These are phyloP conservation scores for Drosophila eugracilis DNA, from an alignment of 1,140 invertebrate genomes.

Conservation along the genomic window DNA sequence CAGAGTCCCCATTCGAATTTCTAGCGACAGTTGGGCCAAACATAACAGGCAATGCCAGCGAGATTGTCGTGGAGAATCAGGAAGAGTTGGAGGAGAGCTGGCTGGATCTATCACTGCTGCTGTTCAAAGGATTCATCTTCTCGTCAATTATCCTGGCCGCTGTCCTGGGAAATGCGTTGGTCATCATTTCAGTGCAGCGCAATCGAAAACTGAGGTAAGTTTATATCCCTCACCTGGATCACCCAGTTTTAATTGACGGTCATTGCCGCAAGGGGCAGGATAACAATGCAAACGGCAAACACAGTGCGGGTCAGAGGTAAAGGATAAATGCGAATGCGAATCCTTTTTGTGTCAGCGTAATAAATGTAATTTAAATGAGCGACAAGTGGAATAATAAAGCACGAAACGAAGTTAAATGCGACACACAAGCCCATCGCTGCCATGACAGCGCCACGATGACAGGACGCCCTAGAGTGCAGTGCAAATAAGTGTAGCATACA, in stretches of 20 bases:
- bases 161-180: slow-evolving; percentile 94
- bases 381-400: slow-evolving; percentile 76
- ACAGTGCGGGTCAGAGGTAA: background rate
- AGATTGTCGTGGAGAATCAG: slow-evolving; percentile 25
- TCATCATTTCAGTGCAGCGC: slow-evolving; percentile 89
- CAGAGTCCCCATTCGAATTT: slow-evolving; percentile 51
- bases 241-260: slow-evolving; percentile 42
- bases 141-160: slow-evolving; percentile 93
- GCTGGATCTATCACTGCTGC: slow-evolving; percentile 86
- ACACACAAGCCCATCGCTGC: slow-evolving; percentile 42
- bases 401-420: slow-evolving; percentile 69
- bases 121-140: slow-evolving; percentile 91
- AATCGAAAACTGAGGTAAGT: slow-evolving; percentile 84
- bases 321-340: no score
- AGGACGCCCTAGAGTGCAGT: slow-evolving; percentile 40
- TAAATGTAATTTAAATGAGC: slow-evolving; percentile 76
- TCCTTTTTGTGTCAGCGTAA: slow-evolving; percentile 25
- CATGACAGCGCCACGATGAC: slow-evolving; percentile 45
- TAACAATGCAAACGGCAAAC: slow-evolving; percentile 30
- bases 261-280: slow-evolving; percentile 26
- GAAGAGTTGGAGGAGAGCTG: slow-evolving; percentile 79
- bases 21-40: slow-evolving; percentile 60
- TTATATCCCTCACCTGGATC: slow-evolving; percentile 11
- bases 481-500: slow-evolving; percentile 59
- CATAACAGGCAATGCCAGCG: slow-evolving; percentile 60